These are phyloP conservation scores for Villa cingulata DNA, from an alignment of 2,888 invertebrate genomes.

Conservation along the genomic window DNA sequence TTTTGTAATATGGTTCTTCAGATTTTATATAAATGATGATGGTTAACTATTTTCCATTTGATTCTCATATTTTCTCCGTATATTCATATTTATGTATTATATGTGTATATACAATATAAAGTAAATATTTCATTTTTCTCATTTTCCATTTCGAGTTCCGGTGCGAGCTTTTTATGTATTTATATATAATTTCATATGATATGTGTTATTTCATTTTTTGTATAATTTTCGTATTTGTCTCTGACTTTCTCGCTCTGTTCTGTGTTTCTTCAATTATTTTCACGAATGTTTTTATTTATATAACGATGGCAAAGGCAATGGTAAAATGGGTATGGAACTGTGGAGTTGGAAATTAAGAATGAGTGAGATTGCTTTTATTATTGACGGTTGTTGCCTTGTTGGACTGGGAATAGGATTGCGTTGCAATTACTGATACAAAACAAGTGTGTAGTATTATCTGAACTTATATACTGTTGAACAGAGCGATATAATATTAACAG, in stretches of 20 bases:
- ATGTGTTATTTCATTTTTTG: background rate
- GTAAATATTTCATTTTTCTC: no score
- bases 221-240: constrained; percentile 7
- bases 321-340: background rate
- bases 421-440: background rate
- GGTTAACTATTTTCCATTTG: background rate
- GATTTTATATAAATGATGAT: no score
- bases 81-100: background rate
- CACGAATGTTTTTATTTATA: background rate
- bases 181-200: no score
- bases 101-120: no score
- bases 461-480: no score
- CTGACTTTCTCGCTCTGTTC: constrained; percentile 10
- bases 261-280: background rate
- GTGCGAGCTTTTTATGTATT: background rate
- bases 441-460: no score
- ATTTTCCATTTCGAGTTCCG: constrained; percentile 9
- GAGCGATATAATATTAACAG: no score
- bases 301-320: background rate
- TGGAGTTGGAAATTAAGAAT: background rate
- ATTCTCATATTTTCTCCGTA: background rate
- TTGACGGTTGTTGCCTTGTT: background rate
- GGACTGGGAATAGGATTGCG: background rate
- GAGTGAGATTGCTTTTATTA: background rate
- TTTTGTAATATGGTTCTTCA: no score